Percentiles rank a stretch among this genome's conserved stretches.
Evolutionary conservation across 2,113 vertebrate species (phyloP).

Genomic region (Synchiropus splendidus): DNA sequence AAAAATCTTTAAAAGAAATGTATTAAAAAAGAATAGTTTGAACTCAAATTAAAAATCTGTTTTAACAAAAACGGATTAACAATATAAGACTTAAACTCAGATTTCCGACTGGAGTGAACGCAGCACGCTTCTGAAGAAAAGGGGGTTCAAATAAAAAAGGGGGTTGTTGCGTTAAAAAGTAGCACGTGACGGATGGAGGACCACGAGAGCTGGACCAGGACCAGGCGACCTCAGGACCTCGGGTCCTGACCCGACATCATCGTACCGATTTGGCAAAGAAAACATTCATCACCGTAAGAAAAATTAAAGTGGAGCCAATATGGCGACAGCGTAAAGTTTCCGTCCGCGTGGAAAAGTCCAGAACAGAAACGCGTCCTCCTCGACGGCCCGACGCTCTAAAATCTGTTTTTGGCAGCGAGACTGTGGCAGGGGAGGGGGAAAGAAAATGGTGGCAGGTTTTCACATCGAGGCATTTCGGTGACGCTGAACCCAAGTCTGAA

Average conservation of each 20-base stretch:
- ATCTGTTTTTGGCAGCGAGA: not conserved
- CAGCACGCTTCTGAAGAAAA: too few species aligned
- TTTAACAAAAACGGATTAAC: too few species aligned
- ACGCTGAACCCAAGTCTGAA: slow-evolving; percentile 39
- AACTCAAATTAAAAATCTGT: too few species aligned
- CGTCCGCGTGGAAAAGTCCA: slow-evolving; percentile 15
- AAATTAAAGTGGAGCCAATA: slow-evolving; percentile 29
- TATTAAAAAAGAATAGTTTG: too few species aligned
- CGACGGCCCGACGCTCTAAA: not conserved
- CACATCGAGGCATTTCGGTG: slow-evolving; percentile 56
- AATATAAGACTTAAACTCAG: too few species aligned
- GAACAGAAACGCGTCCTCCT: not conserved
- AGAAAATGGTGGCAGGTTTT: slow-evolving; percentile 41
- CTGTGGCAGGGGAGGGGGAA: slow-evolving; percentile 8
- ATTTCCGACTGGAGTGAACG: too few species aligned
- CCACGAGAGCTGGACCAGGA: slow-evolving; percentile 17
- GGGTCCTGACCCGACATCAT: slow-evolving; percentile 28
- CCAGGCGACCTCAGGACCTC: slow-evolving; percentile 26
- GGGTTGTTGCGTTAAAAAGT: too few species aligned
- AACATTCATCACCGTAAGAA: slow-evolving; percentile 43
- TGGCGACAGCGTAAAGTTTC: slow-evolving; percentile 30
- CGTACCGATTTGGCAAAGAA: slow-evolving; percentile 59
- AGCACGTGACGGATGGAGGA: too few species aligned
- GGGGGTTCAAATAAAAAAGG: too few species aligned
- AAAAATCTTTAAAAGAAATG: too few species aligned